Evolutionary conservation across 2,888 invertebrate genomes (phyloP).

Genomic region (Mimachlamys varia): DNA sequence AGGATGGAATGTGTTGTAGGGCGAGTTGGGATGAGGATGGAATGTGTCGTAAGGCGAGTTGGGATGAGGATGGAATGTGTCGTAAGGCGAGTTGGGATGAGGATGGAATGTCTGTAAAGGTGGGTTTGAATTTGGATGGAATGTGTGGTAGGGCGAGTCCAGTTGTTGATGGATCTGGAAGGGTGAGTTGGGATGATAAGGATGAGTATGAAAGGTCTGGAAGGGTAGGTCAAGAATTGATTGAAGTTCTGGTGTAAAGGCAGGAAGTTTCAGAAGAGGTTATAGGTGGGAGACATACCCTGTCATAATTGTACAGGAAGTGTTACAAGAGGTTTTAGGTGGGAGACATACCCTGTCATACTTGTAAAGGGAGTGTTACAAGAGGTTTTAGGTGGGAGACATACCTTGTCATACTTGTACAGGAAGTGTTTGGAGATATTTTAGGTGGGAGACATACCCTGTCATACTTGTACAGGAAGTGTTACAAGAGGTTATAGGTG

Average conservation of each 20-base stretch:
- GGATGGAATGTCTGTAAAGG: too few relatives aligned
- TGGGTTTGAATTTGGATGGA: too few relatives aligned
- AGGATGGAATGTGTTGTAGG: too few relatives aligned
- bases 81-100: background rate
- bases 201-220: too few relatives aligned
- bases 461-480: conserved; percentile 71
- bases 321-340: conserved; percentile 72
- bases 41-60: too few relatives aligned
- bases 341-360: too few relatives aligned
- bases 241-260: too few relatives aligned
- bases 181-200: background rate
- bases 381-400: background rate
- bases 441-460: conserved; percentile 62
- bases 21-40: too few relatives aligned
- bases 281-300: conserved; percentile 60
- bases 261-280: background rate
- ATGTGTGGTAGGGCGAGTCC: background rate
- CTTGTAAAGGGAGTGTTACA: background rate
- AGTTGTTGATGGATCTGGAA: background rate
- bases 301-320: conserved; percentile 71
- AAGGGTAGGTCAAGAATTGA: background rate
- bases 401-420: conserved; percentile 73
- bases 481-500: conserved; percentile 39
- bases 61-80: background rate
- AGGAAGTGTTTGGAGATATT: conserved; percentile 58